A percentile compares a stretch with the other conserved stretches of the same genome.
Conservation (phyloP, 1,140 invertebrate genomes). For the Monochamus saltuarius region DNA sequence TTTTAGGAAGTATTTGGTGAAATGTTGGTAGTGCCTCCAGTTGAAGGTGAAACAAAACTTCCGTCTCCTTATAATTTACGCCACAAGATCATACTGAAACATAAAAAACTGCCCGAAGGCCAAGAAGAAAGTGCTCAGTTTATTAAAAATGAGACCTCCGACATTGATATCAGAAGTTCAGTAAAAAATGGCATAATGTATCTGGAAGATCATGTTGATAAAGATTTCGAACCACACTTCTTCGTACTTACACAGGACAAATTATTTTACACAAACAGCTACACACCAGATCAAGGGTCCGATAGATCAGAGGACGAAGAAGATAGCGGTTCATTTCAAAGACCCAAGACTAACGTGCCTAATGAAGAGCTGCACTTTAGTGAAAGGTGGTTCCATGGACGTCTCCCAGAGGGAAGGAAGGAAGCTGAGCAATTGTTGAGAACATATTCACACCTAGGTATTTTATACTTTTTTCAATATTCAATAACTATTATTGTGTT, state of each 20-base stretch:
- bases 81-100: conserved; percentile 84
- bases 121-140: conserved; percentile 63
- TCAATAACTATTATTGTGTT: too few species aligned
- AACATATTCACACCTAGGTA: conserved; percentile 78
- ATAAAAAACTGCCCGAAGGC: conserved; percentile 91
- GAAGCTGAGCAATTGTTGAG: conserved; percentile 71
- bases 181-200: conserved; percentile 91
- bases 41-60: conserved; percentile 78
- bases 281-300: conserved; percentile 48
- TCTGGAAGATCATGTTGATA: conserved; percentile 85
- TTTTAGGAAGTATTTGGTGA: conserved; percentile 87
- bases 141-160: conserved; percentile 24
- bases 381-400: conserved; percentile 95
- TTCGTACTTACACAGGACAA: conserved; percentile 91
- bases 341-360: conserved; percentile 53
- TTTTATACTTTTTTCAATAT: background rate
- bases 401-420: conserved; percentile 72
- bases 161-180: conserved; percentile 68
- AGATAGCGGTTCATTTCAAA: conserved; percentile 37
- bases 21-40: conserved; percentile 73
- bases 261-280: conserved; percentile 72
- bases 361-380: conserved; percentile 91
- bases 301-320: conserved; percentile 57
- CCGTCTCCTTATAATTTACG: conserved; percentile 84
- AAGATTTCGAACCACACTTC: conserved; percentile 92